A percentile compares a stretch with the other conserved stretches of the same genome.
Conservation (phyloP, 2,797 vertebrate genomes). For the Pseudopleuronectes americanus region DNA sequence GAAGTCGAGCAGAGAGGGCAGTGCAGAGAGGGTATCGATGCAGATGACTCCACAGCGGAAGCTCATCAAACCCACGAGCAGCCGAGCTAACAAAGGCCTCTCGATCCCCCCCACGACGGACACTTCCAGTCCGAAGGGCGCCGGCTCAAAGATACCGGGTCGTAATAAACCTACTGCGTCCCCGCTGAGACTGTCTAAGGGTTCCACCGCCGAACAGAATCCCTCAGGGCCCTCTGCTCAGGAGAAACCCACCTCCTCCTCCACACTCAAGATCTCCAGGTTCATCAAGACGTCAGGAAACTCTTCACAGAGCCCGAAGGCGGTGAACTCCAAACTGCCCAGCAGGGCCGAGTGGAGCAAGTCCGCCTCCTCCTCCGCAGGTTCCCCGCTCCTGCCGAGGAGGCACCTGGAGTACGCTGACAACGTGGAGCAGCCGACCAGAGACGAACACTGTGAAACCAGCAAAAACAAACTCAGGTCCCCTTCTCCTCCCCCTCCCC, state of each 20-base stretch:
- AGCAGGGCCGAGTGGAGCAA: slow-evolving; percentile 74
- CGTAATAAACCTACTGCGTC: slow-evolving; percentile 82
- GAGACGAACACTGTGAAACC: slow-evolving; percentile 84
- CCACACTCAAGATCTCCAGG: slow-evolving; percentile 83
- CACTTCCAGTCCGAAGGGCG: slow-evolving; percentile 74
- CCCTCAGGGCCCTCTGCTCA: slow-evolving; percentile 63
- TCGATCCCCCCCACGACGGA: slow-evolving; percentile 74
- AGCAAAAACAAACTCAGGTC: slow-evolving; percentile 80
- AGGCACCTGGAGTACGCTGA: slow-evolving; percentile 75
- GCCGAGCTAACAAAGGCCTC: slow-evolving; percentile 70
- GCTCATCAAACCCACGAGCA: slow-evolving; percentile 78
- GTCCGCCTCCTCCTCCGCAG: slow-evolving; percentile 57
- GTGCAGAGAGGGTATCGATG: slow-evolving; percentile 68
- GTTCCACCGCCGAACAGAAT: slow-evolving; percentile 59
- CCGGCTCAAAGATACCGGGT: slow-evolving; percentile 86
- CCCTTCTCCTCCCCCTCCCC: slow-evolving; percentile 87
- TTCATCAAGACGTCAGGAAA: slow-evolving; percentile 82
- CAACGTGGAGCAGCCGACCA: slow-evolving; percentile 82
- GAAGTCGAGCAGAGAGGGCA: slow-evolving; percentile 57
- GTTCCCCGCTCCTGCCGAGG: slow-evolving; percentile 78
- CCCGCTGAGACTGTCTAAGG: slow-evolving; percentile 81
- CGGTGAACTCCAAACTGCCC: slow-evolving; percentile 61
- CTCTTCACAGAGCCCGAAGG: slow-evolving; percentile 76
- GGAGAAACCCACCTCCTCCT: slow-evolving; percentile 79
- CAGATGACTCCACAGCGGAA: slow-evolving; percentile 80